Conservation (phyloP, 1,140 invertebrate species). For the Drosophila nikananu region DNA sequence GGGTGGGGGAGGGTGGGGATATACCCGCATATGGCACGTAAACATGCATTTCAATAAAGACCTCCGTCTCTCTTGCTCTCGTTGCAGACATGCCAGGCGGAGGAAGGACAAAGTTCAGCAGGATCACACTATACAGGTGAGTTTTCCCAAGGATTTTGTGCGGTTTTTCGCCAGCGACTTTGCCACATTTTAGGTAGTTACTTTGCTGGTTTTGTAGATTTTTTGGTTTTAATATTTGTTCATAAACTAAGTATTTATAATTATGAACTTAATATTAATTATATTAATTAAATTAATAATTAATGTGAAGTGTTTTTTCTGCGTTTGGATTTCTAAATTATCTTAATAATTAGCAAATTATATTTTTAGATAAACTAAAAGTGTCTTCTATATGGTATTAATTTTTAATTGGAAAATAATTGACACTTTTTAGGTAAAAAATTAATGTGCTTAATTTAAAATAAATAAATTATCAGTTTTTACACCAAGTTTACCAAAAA, state of each 20-base stretch:
- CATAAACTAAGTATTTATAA: no score
- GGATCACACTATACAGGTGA: constrained; percentile 74
- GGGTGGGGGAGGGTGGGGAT: not conserved
- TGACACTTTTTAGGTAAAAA: not conserved
- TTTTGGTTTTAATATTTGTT: no score
- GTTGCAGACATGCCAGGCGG: constrained; percentile 75
- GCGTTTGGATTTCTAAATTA: no score
- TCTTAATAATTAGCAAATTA: no score
- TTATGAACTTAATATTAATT: no score
- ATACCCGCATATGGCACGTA: constrained; percentile 35
- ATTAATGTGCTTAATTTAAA: not conserved
- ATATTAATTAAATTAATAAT: no score
- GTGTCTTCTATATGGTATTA: not conserved
- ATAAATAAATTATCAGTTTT: not conserved
- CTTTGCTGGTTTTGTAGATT: not conserved
- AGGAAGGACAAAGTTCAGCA: constrained; percentile 72
- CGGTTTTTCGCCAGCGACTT: not conserved
- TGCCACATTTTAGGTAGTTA: not conserved
- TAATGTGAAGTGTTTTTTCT: no score
- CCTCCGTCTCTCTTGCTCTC: constrained; percentile 19
- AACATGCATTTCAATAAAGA: constrained; percentile 43
- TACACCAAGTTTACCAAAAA: not conserved
- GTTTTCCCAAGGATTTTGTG: constrained; percentile 28
- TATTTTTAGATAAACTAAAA: not conserved
- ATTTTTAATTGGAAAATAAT: not conserved